These are phyloP conservation scores for Aleiodes alternator DNA, from an alignment of 2,888 invertebrate species.

Conservation along the genomic window DNA sequence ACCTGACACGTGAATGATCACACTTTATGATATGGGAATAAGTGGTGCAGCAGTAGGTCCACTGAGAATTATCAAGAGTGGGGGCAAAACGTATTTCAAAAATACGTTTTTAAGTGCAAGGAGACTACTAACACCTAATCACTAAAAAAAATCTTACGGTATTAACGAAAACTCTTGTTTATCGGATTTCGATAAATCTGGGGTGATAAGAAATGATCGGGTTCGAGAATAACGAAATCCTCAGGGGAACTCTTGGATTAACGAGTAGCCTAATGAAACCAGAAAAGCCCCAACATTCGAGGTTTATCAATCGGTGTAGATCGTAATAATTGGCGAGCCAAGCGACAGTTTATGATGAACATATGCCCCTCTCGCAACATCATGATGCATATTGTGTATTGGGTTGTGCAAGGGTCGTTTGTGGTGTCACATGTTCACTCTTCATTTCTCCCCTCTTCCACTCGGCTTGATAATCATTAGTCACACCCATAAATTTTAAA, in stretches of 20 bases:
- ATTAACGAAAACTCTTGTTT: slow-evolving; percentile 5
- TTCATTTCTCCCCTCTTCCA: slow-evolving; percentile 52
- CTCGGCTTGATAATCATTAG: slow-evolving; percentile 63
- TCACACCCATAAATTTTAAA: slow-evolving; percentile 63
- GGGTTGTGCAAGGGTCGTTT: slow-evolving; percentile 51
- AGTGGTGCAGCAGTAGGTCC: background rate
- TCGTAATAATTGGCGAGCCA: slow-evolving; percentile 64
- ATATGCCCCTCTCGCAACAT: slow-evolving; percentile 13
- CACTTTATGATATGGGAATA: slow-evolving; percentile 1
- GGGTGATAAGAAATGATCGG: slow-evolving; percentile 21
- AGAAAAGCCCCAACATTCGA: slow-evolving; percentile 44
- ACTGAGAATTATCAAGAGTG: too few species aligned
- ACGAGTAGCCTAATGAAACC: slow-evolving; percentile 57
- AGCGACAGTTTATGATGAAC: slow-evolving; percentile 35
- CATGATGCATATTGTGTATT: slow-evolving; percentile 8
- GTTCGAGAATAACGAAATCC: background rate
- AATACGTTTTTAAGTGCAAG: slow-evolving; percentile 6
- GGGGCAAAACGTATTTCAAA: background rate
- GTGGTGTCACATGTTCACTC: slow-evolving; percentile 58
- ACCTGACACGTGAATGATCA: slow-evolving; percentile 26
- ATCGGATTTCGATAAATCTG: slow-evolving; percentile 17
- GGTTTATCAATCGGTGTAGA: slow-evolving; percentile 35
- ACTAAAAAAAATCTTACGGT: background rate
- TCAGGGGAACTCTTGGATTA: slow-evolving; percentile 12
- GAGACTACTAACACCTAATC: background rate